Evolutionary conservation across 2,888 invertebrate species (phyloP).

Genomic region (Andricus curvator): DNA sequence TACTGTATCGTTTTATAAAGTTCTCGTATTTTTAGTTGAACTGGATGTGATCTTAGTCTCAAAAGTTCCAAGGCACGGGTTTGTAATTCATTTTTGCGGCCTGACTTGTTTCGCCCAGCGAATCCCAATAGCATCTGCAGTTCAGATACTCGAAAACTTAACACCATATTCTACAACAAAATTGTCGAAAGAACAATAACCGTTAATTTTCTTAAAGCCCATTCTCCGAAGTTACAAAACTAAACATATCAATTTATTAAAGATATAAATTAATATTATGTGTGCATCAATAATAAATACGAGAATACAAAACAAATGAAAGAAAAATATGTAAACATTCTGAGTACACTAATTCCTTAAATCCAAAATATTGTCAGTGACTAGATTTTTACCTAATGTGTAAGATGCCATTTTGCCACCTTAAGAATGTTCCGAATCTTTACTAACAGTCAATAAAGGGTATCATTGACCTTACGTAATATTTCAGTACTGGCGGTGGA

Average conservation of each 20-base stretch:
- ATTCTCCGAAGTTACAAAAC: slow-evolving; percentile 18
- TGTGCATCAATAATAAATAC: background rate
- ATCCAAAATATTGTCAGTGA: slow-evolving; percentile 4
- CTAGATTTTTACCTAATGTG: slow-evolving; percentile 16
- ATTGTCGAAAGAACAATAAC: slow-evolving; percentile 49
- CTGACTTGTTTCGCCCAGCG: slow-evolving; percentile 88
- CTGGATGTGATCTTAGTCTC: slow-evolving; percentile 82
- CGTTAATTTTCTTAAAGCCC: slow-evolving; percentile 47
- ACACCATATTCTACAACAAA: slow-evolving; percentile 78
- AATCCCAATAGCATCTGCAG: slow-evolving; percentile 90
- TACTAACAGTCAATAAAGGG: slow-evolving; percentile 11
- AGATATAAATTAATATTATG: slow-evolving; percentile 14
- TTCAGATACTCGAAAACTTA: slow-evolving; percentile 90
- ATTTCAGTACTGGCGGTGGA: slow-evolving; percentile 1
- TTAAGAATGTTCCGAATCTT: slow-evolving; percentile 17
- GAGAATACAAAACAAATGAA: background rate
- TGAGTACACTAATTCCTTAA: background rate
- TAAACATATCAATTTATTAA: slow-evolving; percentile 6
- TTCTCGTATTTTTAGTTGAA: slow-evolving; percentile 84
- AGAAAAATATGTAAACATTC: background rate
- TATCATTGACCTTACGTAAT: slow-evolving; percentile 4
- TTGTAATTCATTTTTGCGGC: slow-evolving; percentile 89
- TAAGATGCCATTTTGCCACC: slow-evolving; percentile 25
- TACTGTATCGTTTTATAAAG: slow-evolving; percentile 85
- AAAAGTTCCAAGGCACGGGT: slow-evolving; percentile 86